A percentile compares a stretch with the other conserved stretches of the same genome.
Evolutionary conservation across 2,888 invertebrate genomes (phyloP).

Genomic region (Cryptus viduatorius): DNA sequence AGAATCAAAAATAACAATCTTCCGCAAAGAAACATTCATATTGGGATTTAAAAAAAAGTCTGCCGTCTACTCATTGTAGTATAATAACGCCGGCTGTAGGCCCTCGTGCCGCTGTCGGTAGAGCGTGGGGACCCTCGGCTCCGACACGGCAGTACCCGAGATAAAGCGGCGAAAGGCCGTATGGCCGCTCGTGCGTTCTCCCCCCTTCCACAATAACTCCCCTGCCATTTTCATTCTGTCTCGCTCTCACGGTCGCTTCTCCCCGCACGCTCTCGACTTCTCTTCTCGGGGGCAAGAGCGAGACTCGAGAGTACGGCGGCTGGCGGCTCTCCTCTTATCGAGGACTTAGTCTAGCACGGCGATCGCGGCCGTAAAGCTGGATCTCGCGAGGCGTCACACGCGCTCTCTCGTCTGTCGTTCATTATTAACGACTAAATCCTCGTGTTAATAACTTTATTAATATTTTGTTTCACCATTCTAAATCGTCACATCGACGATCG

Average conservation of each 20-base stretch:
- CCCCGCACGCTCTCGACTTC: conserved; percentile 57
- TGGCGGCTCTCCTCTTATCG: conserved; percentile 70
- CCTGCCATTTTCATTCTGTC: conserved; percentile 43
- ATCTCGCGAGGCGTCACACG: conserved; percentile 61
- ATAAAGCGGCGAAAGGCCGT: conserved; percentile 75
- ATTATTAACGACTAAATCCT: conserved; percentile 12
- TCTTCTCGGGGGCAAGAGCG: conserved; percentile 63
- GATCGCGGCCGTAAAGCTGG: conserved; percentile 70
- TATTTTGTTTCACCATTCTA: not conserved
- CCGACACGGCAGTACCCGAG: conserved; percentile 58
- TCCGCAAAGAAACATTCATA: no score
- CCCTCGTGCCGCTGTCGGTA: conserved; percentile 56
- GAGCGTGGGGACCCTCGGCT: conserved; percentile 58
- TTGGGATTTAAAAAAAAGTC: conserved; percentile 10
- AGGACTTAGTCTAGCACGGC: conserved; percentile 72
- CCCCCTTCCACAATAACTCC: conserved; percentile 29
- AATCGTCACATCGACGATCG: not conserved
- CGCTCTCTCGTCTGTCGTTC: conserved; percentile 6
- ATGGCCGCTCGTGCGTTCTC: conserved; percentile 69
- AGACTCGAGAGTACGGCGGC: conserved; percentile 53
- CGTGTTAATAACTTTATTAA: conserved; percentile 20
- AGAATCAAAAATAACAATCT: no score
- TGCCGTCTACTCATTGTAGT: conserved; percentile 35
- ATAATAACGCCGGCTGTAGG: conserved; percentile 36
- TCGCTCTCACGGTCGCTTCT: conserved; percentile 59